A percentile compares a stretch with the other conserved stretches of the same genome.
These are phyloP conservation scores for Gymnoscelis rufifasciata DNA, from an alignment of 2,888 invertebrate species.

Conservation along the genomic window DNA sequence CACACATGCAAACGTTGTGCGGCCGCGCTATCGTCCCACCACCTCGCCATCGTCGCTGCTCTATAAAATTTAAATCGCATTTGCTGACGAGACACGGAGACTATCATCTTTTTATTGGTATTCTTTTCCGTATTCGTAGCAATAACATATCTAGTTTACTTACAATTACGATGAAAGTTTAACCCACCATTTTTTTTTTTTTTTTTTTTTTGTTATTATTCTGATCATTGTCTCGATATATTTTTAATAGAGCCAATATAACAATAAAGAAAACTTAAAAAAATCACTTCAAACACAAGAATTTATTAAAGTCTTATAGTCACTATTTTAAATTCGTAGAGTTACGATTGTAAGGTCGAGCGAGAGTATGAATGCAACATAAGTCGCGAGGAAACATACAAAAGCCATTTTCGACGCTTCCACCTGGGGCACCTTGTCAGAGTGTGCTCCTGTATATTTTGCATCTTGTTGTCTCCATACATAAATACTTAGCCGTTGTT, in stretches of 20 bases:
- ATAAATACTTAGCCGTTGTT: conserved; percentile 11
- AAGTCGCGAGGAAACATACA: conserved; percentile 46
- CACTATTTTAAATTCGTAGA: conserved; percentile 5
- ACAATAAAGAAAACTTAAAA: too few species aligned
- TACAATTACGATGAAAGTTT: too few species aligned
- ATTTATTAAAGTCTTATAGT: background rate
- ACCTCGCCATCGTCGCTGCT: conserved; percentile 56
- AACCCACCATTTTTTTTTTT: too few species aligned
- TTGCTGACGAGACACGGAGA: conserved; percentile 52
- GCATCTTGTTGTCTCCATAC: conserved; percentile 25
- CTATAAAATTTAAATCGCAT: conserved; percentile 72
- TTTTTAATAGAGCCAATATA: too few species aligned
- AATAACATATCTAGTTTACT: background rate
- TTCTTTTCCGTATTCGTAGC: conserved; percentile 13
- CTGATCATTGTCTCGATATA: too few species aligned
- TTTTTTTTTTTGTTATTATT: too few species aligned
- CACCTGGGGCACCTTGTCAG: conserved; percentile 44
- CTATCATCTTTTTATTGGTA: conserved; percentile 49
- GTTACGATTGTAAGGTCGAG: conserved; percentile 29
- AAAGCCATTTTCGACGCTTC: conserved; percentile 60
- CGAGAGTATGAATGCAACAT: conserved; percentile 37
- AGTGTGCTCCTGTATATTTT: conserved; percentile 27
- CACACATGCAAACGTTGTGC: conserved; percentile 57
- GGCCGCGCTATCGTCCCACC: conserved; percentile 39
- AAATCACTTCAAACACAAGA: background rate